These are phyloP conservation scores for Hyles lineata DNA, from an alignment of 2,888 invertebrate species.

Conservation along the genomic window DNA sequence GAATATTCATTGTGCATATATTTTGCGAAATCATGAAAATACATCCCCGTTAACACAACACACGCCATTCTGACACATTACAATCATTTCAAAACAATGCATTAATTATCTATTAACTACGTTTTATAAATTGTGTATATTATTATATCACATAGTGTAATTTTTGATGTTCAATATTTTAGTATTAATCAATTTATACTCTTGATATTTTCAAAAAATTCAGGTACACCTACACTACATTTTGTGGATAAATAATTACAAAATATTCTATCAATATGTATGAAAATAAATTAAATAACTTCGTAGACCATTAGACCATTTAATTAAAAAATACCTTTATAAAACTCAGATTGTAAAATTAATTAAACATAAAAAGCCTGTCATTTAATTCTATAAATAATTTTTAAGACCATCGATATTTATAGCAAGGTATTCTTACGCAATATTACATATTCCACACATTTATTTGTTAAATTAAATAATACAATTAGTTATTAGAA, in stretches of 20 bases:
- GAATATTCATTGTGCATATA: no score
- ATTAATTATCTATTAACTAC: constrained; percentile 66
- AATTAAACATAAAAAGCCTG: no score
- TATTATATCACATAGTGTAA: constrained; percentile 74
- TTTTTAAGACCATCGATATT: no score
- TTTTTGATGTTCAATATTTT: constrained; percentile 27
- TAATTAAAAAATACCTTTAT: not conserved
- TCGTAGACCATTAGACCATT: not conserved
- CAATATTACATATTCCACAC: not conserved
- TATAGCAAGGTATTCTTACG: not conserved
- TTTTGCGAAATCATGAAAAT: not conserved
- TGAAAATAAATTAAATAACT: not conserved
- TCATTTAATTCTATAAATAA: no score
- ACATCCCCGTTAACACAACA: not conserved
- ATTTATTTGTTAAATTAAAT: not conserved
- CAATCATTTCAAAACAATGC: constrained; percentile 72
- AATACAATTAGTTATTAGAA: not conserved
- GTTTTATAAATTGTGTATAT: constrained; percentile 80
- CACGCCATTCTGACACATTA: constrained; percentile 57
- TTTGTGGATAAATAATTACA: constrained; percentile 6
- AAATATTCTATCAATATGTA: not conserved
- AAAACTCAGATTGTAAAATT: no score
- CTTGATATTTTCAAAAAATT: not conserved
- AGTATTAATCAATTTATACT: constrained; percentile 15
- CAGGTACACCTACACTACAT: constrained; percentile 11